Conservation (phyloP, 2,113 vertebrate species). For the Gymnarchus niloticus region DNA sequence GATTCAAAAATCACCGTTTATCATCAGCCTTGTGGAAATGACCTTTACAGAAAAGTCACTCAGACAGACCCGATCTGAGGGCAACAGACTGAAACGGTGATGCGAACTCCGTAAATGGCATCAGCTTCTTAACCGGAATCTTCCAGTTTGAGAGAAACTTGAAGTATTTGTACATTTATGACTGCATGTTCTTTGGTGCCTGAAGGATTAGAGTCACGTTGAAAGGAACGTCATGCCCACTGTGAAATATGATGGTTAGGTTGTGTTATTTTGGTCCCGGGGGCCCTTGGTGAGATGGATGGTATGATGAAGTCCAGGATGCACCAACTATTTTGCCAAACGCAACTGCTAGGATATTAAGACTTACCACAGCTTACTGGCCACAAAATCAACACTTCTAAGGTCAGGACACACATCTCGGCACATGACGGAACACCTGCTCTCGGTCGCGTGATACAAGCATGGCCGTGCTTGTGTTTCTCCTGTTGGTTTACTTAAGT, state of each 20-base stretch:
- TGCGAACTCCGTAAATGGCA: background rate
- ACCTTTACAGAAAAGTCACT: background rate
- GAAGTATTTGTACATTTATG: background rate
- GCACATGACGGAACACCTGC: too few relatives aligned
- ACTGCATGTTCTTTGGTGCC: background rate
- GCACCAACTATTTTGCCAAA: background rate
- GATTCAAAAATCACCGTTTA: background rate
- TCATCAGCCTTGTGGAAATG: too few relatives aligned
- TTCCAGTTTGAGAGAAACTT: background rate
- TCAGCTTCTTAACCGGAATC: background rate
- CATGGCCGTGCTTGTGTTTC: too few relatives aligned
- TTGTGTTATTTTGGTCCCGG: background rate
- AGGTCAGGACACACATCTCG: background rate
- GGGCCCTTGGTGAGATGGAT: background rate
- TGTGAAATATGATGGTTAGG: background rate
- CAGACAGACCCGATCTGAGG: background rate
- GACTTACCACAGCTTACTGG: background rate
- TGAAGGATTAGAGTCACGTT: background rate
- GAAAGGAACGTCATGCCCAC: background rate
- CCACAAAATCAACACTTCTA: background rate
- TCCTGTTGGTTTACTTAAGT: too few relatives aligned
- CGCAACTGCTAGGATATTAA: background rate
- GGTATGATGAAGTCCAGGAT: background rate
- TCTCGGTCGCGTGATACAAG: too few relatives aligned
- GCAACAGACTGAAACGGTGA: too few relatives aligned